Evolutionary conservation across 2,888 invertebrate genomes (phyloP).

Genomic region (Oeneis ivallda): DNA sequence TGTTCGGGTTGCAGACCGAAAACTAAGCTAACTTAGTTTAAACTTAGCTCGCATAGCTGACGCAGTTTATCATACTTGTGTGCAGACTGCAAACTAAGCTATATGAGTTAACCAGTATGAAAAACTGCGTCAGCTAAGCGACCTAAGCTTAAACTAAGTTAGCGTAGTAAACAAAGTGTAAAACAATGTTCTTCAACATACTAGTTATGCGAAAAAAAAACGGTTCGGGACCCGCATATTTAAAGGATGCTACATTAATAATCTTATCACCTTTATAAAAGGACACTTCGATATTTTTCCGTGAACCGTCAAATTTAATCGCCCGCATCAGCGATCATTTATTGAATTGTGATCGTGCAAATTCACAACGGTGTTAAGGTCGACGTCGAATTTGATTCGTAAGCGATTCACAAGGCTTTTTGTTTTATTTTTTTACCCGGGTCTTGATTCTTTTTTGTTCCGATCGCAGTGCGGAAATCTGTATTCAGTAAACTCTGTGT

Average conservation of each 20-base stretch:
- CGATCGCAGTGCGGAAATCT: conserved; percentile 31
- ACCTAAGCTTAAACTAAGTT: no score
- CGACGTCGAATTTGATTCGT: conserved; percentile 49
- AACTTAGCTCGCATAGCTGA: no score
- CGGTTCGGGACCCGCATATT: conserved; percentile 19
- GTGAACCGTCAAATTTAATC: conserved; percentile 50
- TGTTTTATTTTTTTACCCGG: conserved; percentile 43
- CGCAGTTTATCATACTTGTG: no score
- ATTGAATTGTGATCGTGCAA: conserved; percentile 56
- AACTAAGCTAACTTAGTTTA: no score
- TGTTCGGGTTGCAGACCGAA: no score
- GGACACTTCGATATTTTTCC: conserved; percentile 28
- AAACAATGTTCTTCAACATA: no score
- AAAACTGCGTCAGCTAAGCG: no score
- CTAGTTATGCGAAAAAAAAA: conserved; percentile 1
- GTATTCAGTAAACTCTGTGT: neutral
- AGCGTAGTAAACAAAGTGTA: no score
- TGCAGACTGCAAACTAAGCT: no score
- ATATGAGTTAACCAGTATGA: no score
- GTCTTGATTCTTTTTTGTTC: conserved; percentile 27
- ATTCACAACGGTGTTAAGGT: conserved; percentile 73
- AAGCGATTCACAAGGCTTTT: conserved; percentile 50
- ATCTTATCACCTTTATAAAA: conserved; percentile 15
- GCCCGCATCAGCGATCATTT: conserved; percentile 66
- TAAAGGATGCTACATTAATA: conserved; percentile 7